A percentile compares a stretch with the other conserved stretches of the same genome.
Conservation (phyloP, 2,888 invertebrate species). For the Frankliniella intonsa region DNA sequence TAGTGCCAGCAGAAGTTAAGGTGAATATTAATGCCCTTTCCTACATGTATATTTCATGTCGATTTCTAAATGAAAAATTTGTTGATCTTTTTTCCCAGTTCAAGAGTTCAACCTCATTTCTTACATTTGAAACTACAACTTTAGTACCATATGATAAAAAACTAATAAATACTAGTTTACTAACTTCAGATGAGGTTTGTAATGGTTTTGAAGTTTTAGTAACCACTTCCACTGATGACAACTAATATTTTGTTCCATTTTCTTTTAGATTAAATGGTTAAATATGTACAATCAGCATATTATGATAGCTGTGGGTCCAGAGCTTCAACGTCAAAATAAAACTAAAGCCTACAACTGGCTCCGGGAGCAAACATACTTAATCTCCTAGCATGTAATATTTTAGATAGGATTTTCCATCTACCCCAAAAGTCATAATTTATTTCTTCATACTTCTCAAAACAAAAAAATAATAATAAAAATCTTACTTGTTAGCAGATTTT, state of each 20-base stretch:
- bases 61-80: not conserved
- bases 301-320: constrained; percentile 37
- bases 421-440: not conserved
- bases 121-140: constrained; percentile 52
- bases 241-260: not conserved
- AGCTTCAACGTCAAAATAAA: constrained; percentile 36
- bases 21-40: constrained; percentile 36
- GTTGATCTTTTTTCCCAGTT: constrained; percentile 40
- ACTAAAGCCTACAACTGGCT: constrained; percentile 37
- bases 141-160: constrained; percentile 51
- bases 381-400: constrained; percentile 18
- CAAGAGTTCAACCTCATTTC: constrained; percentile 39
- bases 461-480: not conserved
- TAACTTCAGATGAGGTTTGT: constrained; percentile 49
- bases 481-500: too few species aligned
- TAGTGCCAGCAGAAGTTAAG: constrained; percentile 39
- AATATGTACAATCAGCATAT: constrained; percentile 39
- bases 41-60: not conserved
- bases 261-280: constrained; percentile 39
- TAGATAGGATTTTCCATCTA: not conserved
- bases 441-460: not conserved
- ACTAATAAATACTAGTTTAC: constrained; percentile 48
- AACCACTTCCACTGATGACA: not conserved
- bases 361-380: constrained; percentile 36
- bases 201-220: not conserved